Percentiles rank a stretch among this genome's conserved stretches.
Conservation (phyloP, 1,140 invertebrate genomes). For the Aphidius ervi region DNA sequence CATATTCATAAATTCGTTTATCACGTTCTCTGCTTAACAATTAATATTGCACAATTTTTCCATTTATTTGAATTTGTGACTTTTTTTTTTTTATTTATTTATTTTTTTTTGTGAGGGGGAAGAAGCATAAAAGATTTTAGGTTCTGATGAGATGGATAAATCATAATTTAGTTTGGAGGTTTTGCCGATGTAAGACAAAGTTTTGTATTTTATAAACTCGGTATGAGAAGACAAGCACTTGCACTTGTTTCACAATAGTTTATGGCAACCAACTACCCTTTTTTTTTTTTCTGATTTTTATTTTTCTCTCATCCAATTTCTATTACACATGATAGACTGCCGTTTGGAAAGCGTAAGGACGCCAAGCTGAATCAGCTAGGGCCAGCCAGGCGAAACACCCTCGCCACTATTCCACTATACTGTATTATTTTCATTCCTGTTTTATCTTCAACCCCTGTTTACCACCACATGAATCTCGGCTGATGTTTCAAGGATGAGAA, state of each 20-base stretch:
- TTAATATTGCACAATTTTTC: too few species aligned
- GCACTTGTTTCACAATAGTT: constrained; percentile 6
- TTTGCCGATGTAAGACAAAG: too few species aligned
- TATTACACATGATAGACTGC: constrained; percentile 38
- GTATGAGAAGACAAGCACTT: neutral
- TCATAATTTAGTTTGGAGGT: constrained; percentile 1
- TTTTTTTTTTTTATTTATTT: too few species aligned
- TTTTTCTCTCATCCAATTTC: constrained; percentile 9
- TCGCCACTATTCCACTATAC: constrained; percentile 13
- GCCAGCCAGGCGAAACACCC: constrained; percentile 39
- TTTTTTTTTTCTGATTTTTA: neutral
- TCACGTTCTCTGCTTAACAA: too few species aligned
- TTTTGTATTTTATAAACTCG: too few species aligned
- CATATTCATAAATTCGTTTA: too few species aligned
- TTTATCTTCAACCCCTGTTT: too few species aligned
- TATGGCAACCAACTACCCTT: constrained; percentile 14
- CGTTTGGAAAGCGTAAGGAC: constrained; percentile 32
- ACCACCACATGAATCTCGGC: neutral
- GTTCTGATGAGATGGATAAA: neutral
- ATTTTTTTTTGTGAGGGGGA: too few species aligned
- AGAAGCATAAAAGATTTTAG: too few species aligned
- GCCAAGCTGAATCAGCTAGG: constrained; percentile 45
- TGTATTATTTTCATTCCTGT: neutral
- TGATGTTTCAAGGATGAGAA: neutral
- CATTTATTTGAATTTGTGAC: too few species aligned